Percentiles rank a stretch among this genome's conserved stretches.
Conservation (phyloP, 2,113 vertebrate species). For the Brachionichthys hirsutus region DNA sequence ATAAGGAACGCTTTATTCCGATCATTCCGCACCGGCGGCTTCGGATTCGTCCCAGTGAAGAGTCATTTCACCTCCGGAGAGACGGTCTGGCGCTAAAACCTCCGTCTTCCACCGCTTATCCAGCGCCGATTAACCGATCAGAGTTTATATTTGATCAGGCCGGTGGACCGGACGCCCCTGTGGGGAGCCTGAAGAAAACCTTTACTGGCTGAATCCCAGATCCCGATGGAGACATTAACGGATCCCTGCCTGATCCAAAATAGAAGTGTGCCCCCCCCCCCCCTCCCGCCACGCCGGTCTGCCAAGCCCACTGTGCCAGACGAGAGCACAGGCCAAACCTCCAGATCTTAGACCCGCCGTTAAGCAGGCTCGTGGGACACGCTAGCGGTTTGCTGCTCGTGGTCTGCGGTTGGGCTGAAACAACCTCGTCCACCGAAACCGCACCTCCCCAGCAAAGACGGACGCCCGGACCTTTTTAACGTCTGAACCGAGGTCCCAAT, state of each 20-base stretch:
- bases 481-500: slow-evolving; percentile 26
- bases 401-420: slow-evolving; percentile 17
- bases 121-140: too few relatives aligned
- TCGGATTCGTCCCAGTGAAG: too few relatives aligned
- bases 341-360: slow-evolving; percentile 52
- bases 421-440: slow-evolving; percentile 1
- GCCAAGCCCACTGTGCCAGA: slow-evolving; percentile 50
- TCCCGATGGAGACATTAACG: slow-evolving; percentile 57
- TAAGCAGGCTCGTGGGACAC: slow-evolving; percentile 40
- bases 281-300: slow-evolving; percentile 20
- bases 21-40: too few relatives aligned
- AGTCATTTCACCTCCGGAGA: too few relatives aligned
- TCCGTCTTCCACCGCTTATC: too few relatives aligned
- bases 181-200: slow-evolving; percentile 49
- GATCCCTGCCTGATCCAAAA: slow-evolving; percentile 70
- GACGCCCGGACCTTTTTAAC: slow-evolving; percentile 18
- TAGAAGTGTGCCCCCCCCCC: slow-evolving; percentile 69
- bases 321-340: slow-evolving; percentile 41
- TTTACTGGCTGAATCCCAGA: slow-evolving; percentile 32
- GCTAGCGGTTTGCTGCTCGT: slow-evolving; percentile 29
- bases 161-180: too few relatives aligned
- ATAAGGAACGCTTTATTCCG: too few relatives aligned
- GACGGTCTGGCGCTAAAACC: too few relatives aligned
- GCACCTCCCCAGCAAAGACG: neutral
- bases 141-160: too few relatives aligned